Evolutionary conservation across 2,888 invertebrate genomes (phyloP), one percentile per base, ranked within the genome.

Genomic region (Leptopterna dolabrata): DNA sequence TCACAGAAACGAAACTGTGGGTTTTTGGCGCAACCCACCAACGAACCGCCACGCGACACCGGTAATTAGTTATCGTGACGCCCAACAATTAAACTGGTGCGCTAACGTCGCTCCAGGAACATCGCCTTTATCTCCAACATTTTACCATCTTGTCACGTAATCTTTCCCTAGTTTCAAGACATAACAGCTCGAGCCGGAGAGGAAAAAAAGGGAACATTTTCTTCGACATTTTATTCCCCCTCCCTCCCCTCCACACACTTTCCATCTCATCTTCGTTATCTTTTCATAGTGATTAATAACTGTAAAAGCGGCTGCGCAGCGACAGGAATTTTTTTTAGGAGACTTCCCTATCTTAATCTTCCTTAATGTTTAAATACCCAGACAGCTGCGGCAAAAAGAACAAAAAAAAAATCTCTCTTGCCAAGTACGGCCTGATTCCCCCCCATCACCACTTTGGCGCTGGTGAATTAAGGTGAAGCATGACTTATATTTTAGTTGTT

Each of bases 11-110:
- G 63, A 63, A 63, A 63, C 63, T 63, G 63, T 63, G 3, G 63
- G 63, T 63, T 73, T 73, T 73, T 73, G 73, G 73, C 73, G 73
- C 73, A 73, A 73, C 73, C 73, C 73, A 73, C 73, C 30, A 73
- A 73, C 30, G n/a, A 30, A 41, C 30, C 73, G 14, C 81, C 81
- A 81, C 81, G 81, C 81, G 55, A 81, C 81, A 81, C 30, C 55
- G 19, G 81, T 81, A 81, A 81, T 81, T 81, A 81, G 81, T 81
- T 81, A 81, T 81, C 81, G 81, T 81, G 81, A 81, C 81, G 51
- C 30, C 51, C 81, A 51, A 81, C 81, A 81, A 81, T 81, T 81
- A 81, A 81, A 81, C 81, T 81, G 81, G 81, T 29, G 73, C 73
- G 73, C 73, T 41, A 73, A 41, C 30, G 73, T 36, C 73, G 73